Conservation (phyloP, 2,113 vertebrate genomes). For the Collichthys lucidus region DNA sequence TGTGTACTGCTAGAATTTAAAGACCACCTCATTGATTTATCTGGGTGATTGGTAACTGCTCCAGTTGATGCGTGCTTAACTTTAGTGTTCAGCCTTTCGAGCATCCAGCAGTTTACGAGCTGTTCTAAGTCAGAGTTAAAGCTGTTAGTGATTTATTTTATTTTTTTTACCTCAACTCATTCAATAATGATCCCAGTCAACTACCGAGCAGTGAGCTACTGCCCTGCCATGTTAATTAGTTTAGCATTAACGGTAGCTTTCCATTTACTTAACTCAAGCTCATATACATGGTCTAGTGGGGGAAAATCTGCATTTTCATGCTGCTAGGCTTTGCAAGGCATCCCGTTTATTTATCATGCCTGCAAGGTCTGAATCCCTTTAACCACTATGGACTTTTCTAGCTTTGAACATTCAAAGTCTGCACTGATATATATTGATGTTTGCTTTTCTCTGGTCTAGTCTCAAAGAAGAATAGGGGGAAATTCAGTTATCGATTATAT, state of each 20-base stretch:
- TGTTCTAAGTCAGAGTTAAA: slow-evolving; percentile 32
- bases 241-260: slow-evolving; percentile 40
- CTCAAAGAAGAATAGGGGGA: too few relatives aligned
- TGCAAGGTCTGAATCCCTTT: slow-evolving; percentile 16
- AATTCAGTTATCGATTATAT: background rate
- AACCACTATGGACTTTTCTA: background rate
- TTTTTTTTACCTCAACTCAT: slow-evolving; percentile 25
- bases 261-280: slow-evolving; percentile 30
- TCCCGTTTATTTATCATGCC: slow-evolving; percentile 14
- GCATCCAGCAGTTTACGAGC: slow-evolving; percentile 6
- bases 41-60: slow-evolving; percentile 17
- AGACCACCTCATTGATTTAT: slow-evolving; percentile 27
- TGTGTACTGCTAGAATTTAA: background rate
- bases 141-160: slow-evolving; percentile 50
- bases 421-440: slow-evolving; percentile 29
- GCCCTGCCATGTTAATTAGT: slow-evolving; percentile 45
- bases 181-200: slow-evolving; percentile 50
- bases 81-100: slow-evolving; percentile 17
- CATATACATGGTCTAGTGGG: background rate
- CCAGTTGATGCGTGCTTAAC: background rate
- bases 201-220: slow-evolving; percentile 12
- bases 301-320: background rate
- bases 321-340: background rate
- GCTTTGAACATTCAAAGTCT: slow-evolving; percentile 1
- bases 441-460: too few relatives aligned